Evolutionary conservation across 2,888 invertebrate genomes (phyloP), one percentile per base, ranked within the genome.

Genomic region (Hypolimnas misippus): DNA sequence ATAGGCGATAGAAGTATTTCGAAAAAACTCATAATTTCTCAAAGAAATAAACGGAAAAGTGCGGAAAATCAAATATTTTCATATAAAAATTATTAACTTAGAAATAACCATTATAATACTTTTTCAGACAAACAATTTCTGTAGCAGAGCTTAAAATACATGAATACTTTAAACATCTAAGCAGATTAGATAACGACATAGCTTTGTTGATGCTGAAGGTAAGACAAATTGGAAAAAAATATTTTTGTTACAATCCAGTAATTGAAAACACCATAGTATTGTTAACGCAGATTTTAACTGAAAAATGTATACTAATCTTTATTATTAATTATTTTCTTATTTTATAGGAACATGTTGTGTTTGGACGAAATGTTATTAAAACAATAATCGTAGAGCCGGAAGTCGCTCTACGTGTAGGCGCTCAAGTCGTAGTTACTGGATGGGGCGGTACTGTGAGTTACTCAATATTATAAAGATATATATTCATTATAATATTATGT

Each of bases 151-250:
- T 82, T 57, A 89, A 87, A 77, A 63, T 73, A 14, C 89, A 90
- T 65, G 89, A 90, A 71, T 90, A 86, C 73, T 89, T 74, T 67
- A 73, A 70, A 61, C 73, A 79, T 57, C 57, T 66, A 38, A 76
- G 73, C 66, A 63, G 66, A 21, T 69, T 82, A 53, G 83, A 89
- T 70, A 90, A 90, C 61, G 89, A 90, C 65, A 86, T 90, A 53
- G 89, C 90, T 4, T 64, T 89, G 57, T 62, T 88, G 10, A 46
- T 83, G 17, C 69, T 89, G 19, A 69, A 83, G 76, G 88, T 86
- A 73, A 70, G 69, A 0, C 12, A 44, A 56, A 46, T n/a, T n/a
- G n/a, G n/a, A 25, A 17, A 25, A 31, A 12, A 5, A 12, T n/a
- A 16, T 17, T 55, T 31, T 16, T 31, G 6, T 46, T 3, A 19